These are phyloP conservation scores for Pan paniscus DNA, from an alignment of 2,113 vertebrate species.

Conservation along the genomic window DNA sequence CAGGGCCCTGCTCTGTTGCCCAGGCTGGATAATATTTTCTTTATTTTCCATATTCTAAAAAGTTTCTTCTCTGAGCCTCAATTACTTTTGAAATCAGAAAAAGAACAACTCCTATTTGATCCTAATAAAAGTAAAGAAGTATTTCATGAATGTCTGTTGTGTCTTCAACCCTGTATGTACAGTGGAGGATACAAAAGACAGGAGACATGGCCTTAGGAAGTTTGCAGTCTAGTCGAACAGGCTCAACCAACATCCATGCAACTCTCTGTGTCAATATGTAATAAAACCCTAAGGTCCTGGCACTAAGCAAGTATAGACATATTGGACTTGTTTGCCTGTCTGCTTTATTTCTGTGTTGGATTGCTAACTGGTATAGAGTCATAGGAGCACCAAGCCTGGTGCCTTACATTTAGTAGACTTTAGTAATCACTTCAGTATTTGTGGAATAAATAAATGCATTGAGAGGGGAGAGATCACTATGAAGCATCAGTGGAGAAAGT, in stretches of 20 bases:
- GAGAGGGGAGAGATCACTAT: neutral
- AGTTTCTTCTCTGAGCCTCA: neutral
- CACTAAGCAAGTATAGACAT: neutral
- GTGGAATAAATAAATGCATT: neutral
- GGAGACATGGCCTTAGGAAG: neutral
- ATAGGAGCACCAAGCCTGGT: neutral
- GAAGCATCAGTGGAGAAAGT: neutral
- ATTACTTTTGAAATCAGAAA: neutral
- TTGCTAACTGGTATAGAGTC: neutral
- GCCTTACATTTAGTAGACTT: neutral
- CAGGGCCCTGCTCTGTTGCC: too few species aligned
- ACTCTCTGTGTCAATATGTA: too few species aligned
- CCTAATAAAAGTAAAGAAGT: neutral
- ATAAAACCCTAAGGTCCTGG: neutral
- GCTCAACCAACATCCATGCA: accelerated
- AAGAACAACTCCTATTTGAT: neutral
- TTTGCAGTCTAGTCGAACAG: neutral
- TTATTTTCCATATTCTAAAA: neutral
- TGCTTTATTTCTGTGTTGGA: neutral
- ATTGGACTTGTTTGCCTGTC: neutral
- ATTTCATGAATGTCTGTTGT: neutral
- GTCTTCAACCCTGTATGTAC: neutral
- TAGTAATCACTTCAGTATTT: neutral
- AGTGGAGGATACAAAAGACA: neutral
- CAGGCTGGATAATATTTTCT: neutral